Base-by-base conservation (phyloP, 2,797 vertebrate genomes). In the Sebastes cheni region DNA sequence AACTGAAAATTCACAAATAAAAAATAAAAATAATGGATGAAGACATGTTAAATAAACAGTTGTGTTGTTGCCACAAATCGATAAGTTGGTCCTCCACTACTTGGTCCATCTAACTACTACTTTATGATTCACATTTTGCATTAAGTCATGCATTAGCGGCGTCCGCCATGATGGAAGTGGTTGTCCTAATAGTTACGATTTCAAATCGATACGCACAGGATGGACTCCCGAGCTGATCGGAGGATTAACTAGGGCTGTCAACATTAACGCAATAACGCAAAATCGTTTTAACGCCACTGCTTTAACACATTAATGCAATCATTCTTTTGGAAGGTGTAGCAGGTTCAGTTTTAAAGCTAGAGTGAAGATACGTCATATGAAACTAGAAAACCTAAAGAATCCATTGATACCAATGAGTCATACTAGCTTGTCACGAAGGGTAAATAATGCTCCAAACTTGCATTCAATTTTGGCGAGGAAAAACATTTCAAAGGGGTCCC, bases 391-490 rank as follows among this genome's bases (percentile, higher is more conserved):
- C 42, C 42, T 50, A 50, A 50, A 50, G 42, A 50, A 50, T 50
- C 42, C 42, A 8, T 50, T 50, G 46, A 52, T n/a, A 52, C 46
- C 18, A 52, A 52, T 20, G 18, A 0, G 18, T 52, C 18, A 52
- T 52, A 52, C 18, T n/a, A 52, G 46, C 46, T n/a, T 52, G 46
- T 52, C 4, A 0, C 0, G 8, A 52, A 52, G 8, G 18, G 8
- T 20, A 52, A 52, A 52, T 52, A 20, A n/a, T 20, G 46, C 46
- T 52, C 18, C 46, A 52, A 52, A 52, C 46, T 52, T n/a, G 46
- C 18, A 20, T 20, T 20, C 0, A 0, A 52, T 52, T 20, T 52
- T 52, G 46, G 46, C 18, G 0, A 20, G 2, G 39, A 52, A 52
- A 52, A 52, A 52, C 18, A 52, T 52, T 52, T 2, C 18, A 52